These are phyloP conservation scores for Paramormyrops hopkinsi DNA, from an alignment of 2,797 vertebrate species.

Conservation along the genomic window DNA sequence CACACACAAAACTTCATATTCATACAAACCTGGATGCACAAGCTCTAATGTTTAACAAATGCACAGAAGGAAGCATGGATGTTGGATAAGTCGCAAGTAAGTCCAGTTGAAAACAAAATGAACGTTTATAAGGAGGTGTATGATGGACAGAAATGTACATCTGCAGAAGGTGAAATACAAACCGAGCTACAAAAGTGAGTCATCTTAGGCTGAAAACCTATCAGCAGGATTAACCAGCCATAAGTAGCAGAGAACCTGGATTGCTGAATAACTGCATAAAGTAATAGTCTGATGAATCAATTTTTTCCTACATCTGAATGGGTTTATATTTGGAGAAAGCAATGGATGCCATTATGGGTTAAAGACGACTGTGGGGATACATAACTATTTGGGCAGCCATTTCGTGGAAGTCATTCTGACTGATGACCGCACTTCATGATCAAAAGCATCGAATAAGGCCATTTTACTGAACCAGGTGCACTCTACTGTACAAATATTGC, in stretches of 20 bases:
- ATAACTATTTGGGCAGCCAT: background rate
- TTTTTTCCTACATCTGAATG: background rate
- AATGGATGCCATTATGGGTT: background rate
- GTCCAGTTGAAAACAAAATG: background rate
- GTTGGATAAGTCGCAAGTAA: background rate
- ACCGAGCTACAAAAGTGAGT: background rate
- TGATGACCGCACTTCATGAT: background rate
- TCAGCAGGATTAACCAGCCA: background rate
- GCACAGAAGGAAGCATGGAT: background rate
- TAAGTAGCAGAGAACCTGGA: background rate
- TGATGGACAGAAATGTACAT: background rate
- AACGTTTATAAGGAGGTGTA: background rate
- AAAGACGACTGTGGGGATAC: background rate
- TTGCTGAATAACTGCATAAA: background rate
- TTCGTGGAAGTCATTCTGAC: background rate
- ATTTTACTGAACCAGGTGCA: background rate
- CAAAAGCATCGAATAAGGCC: background rate
- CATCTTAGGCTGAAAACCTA: background rate
- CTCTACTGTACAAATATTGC: background rate
- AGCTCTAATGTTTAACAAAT: background rate
- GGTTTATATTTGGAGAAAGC: background rate
- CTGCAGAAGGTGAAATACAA: background rate
- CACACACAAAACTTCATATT: background rate
- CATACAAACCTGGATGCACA: background rate
- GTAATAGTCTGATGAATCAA: background rate